These are phyloP conservation scores for Spea hammondii DNA, from an alignment of 2,797 vertebrate species.

Conservation along the genomic window DNA sequence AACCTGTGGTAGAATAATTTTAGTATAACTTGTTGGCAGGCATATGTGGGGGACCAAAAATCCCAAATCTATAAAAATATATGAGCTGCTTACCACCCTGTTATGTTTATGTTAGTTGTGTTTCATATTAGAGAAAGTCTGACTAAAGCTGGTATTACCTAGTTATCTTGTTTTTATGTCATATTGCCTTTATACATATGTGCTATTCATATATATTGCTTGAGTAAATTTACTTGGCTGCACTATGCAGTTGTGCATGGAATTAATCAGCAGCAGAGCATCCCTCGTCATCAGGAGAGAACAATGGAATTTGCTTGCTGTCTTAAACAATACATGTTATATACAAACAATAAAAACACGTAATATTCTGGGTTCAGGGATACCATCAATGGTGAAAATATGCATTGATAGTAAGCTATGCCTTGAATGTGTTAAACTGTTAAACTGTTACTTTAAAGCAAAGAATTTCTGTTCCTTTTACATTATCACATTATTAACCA, in stretches of 20 bases:
- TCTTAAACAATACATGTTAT: too few relatives aligned
- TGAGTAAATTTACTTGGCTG: neutral
- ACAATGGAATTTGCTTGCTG: neutral
- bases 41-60: too few relatives aligned
- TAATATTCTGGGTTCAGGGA: too few relatives aligned
- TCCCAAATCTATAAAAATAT: too few relatives aligned
- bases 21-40: too few relatives aligned
- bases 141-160: neutral
- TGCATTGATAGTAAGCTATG: too few relatives aligned
- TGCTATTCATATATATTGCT: neutral
- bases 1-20: neutral
- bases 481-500: too few relatives aligned
- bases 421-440: too few relatives aligned
- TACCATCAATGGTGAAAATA: too few relatives aligned
- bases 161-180: neutral
- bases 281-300: neutral
- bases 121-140: neutral
- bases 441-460: too few relatives aligned
- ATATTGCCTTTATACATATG: neutral
- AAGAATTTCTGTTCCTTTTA: too few relatives aligned
- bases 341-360: too few relatives aligned
- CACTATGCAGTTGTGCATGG: neutral
- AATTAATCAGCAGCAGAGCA: neutral
- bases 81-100: neutral
- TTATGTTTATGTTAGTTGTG: neutral